These are phyloP conservation scores for Arrhamphus sclerolepis DNA, from an alignment of 2,797 vertebrate species.

Conservation along the genomic window DNA sequence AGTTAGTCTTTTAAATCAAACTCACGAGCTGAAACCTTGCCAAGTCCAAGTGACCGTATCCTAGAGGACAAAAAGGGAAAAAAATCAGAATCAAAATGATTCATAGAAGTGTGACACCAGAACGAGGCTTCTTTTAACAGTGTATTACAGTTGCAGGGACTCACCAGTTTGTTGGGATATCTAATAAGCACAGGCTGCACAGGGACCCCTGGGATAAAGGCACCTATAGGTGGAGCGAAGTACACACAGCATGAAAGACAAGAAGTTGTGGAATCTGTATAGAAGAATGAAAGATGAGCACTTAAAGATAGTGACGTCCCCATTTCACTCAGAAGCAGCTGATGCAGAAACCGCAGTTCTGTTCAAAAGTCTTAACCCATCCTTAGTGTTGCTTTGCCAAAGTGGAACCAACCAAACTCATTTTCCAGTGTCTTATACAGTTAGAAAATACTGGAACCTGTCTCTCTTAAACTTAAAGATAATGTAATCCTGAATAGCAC, in stretches of 20 bases:
- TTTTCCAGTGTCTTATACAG: no score
- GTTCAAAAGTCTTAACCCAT: no score
- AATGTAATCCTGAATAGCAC: no score
- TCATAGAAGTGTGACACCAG: neutral
- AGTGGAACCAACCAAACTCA: no score
- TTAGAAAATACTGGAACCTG: no score
- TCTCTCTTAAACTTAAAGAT: no score
- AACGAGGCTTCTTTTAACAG: neutral
- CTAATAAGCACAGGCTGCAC: conserved; percentile 92
- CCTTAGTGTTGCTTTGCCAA: no score
- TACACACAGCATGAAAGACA: neutral
- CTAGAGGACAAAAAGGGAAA: conserved; percentile 66
- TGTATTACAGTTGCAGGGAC: conserved; percentile 33
- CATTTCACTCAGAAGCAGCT: neutral
- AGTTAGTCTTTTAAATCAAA: conserved; percentile 34
- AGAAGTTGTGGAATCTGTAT: no score
- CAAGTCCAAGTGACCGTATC: conserved; percentile 99
- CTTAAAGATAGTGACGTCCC: neutral
- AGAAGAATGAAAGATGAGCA: neutral
- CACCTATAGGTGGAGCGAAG: conserved; percentile 76
- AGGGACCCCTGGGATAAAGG: conserved; percentile 91
- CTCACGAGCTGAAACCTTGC: conserved; percentile 95
- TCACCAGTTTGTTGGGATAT: conserved; percentile 93
- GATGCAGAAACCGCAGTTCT: conserved; percentile 4
- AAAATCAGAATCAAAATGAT: neutral